Evolutionary conservation across 2,888 invertebrate genomes (phyloP), one percentile per base, ranked within the genome.

Genomic region (Unio delphinus): DNA sequence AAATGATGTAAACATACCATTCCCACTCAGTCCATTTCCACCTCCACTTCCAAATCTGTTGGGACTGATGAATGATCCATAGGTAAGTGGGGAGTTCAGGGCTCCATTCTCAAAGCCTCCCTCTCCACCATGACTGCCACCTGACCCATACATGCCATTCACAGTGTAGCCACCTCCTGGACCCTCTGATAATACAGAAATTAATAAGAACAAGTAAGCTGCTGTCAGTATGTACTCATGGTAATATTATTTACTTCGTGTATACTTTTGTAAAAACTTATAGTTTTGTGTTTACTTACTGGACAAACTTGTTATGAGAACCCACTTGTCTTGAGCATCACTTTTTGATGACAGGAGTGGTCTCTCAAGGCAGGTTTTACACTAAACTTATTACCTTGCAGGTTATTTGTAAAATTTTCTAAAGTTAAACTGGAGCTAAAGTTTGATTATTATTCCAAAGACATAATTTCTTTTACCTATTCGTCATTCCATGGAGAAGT

Each of bases 41-140:
- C 85, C 85, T 56, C 80, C 77, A 61, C 83, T 83, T 34, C 85
- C 85, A 70, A 82, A 83, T 59, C 75, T 62, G 26, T 62, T 67
- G 23, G 85, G 85, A 7, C 63, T 26, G 17, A 74, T 75, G 56
- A 85, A 82, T 23, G 72, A 80, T n/a, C 83, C 83, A 69, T 84
- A 85, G 23, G 81, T 81, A 11, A 65, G 59, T 28, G 73, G 65
- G 15, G 82, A 73, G 6, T 78, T 45, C 15, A 60, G 45, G 20
- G 74, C 55, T 18, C 56, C 59, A 30, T 64, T 64, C n/a, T 68
- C 80, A 23, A 77, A 76, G 8, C 85, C 85, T 45, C 79, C 85
- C 61, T 85, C 83, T 3, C 85, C 85, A 54, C 85, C 85, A 69
- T 85, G 75, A 63, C 85, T 85, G 3, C 76, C 85, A 20, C 85